Evolutionary conservation across 2,113 vertebrate species (phyloP).

Genomic region (Thunnus thynnus): DNA sequence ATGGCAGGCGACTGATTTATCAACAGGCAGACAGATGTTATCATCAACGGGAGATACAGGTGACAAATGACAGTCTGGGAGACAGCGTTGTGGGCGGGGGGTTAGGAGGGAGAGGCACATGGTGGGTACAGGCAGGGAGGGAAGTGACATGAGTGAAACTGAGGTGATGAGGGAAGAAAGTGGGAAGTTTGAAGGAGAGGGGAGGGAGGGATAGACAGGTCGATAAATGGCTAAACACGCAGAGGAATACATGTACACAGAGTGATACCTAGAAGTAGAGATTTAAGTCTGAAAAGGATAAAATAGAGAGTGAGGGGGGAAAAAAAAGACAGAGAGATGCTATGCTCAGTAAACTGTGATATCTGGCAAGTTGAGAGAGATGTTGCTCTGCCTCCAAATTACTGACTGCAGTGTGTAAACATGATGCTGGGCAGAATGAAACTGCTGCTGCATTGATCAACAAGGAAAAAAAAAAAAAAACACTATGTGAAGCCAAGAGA

Average conservation of each 20-base stretch:
- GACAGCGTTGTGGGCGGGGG: background rate
- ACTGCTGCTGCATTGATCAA: slow-evolving; percentile 48
- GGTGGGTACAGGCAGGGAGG: background rate
- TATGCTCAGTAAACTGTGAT: slow-evolving; percentile 51
- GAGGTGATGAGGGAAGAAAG: slow-evolving; percentile 11
- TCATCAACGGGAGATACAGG: slow-evolving; percentile 60
- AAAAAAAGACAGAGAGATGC: background rate
- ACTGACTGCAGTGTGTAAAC: slow-evolving; percentile 56
- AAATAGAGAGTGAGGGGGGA: background rate
- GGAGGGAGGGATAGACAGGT: background rate
- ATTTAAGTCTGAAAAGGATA: background rate
- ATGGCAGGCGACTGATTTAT: slow-evolving; percentile 55
- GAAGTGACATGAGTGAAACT: slow-evolving; percentile 24
- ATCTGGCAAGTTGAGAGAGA: slow-evolving; percentile 54
- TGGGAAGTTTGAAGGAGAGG: slow-evolving; percentile 34
- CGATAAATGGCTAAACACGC: slow-evolving; percentile 30
- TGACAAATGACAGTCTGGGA: slow-evolving; percentile 60
- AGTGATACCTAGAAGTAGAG: slow-evolving; percentile 14
- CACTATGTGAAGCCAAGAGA: slow-evolving; percentile 14
- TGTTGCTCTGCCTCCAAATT: slow-evolving; percentile 48
- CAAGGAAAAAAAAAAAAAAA: background rate
- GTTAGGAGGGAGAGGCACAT: background rate
- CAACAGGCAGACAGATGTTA: slow-evolving; percentile 60
- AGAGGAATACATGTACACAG: background rate
- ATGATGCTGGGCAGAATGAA: slow-evolving; percentile 41